Base-by-base conservation (phyloP, 2,113 vertebrate genomes). In the Cyprinodon tularosa region DNA sequence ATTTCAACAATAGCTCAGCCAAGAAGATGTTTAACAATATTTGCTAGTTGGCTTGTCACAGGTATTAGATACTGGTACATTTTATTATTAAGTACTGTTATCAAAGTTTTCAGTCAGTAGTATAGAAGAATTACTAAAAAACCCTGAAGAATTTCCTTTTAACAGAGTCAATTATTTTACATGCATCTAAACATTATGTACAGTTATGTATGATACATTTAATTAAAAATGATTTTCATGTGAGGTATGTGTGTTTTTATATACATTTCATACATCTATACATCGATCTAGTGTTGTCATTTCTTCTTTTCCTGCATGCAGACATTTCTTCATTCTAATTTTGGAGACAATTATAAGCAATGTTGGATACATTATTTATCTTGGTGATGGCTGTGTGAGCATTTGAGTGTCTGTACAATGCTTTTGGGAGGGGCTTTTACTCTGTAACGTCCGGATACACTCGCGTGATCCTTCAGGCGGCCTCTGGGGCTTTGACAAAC, bases 361-460 rank as follows among this genome's bases (percentile, higher is more conserved):
- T 57, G 72, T 67, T 67, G 67, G 84, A 85, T 85, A 74, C 75
- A 83, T 90, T 82, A 83, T 89, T 90, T 78, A 90, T 89, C 29
- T 72, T 36, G 66, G 60, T 74, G 57, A 62, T 74, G 63, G 50
- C 47, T 62, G 29, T 3, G 44, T 14, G 60, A 63, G 69, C 78
- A 73, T 71, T 57, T 37, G 62, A 7, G 69, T 8, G 65, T 14
- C 7, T 38, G 53, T 37, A 38, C 11, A 36, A 15, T 48, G 47
- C 20, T 47, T 74, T 48, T n/a, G 15, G 66, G 38, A n/a, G 45
- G 82, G 38, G 79, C 39, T 2, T 72, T 64, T n/a, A 64, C 20
- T 11, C 17, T 66, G 67, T 60, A 6, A 22, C 65, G 38, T 42
- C 42, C 68, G 64, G 61, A 47, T 44, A 62, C 71, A 66, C 72